Evolutionary conservation across 2,888 invertebrate species (phyloP), one percentile per base, ranked within the genome.

Genomic region (Agelastica alni): DNA sequence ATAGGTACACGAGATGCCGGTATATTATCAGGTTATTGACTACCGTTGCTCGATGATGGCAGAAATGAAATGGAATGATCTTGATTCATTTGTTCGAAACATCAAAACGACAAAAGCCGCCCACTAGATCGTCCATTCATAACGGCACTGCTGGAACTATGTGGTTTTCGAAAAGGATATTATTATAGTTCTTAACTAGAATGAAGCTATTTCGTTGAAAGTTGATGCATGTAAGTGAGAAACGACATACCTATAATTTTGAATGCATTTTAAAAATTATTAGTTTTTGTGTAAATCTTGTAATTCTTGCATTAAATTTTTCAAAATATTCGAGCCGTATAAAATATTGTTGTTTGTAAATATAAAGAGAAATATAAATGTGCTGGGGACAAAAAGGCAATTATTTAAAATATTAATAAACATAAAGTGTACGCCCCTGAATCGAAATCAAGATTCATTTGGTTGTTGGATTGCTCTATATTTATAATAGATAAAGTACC

Each of bases 21-120:
- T 39, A 39, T n/a, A n/a, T 39, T 39, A 39, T 39, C n/a, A 39
- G 37, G 20, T 39, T 39, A 39, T 20, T 39, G 20, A 39, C 37
- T 39, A 39, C 37, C 37, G 37, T 39, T 39, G 37, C 18, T 39
- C 12, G 12, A 39, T 20, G 20, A 37, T 18, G 37, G 18, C 13
- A 39, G 10, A 20, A 39, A 36, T 36, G 16, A 36, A 36, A 39
- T 36, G 16, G 14, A 36, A 39, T 20, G 20, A 39, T 39, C 20
- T 39, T 39, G 20, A 37, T 37, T 18, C 18, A 37, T 37, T 37
- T 18, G 17, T 37, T 37, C 10, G 17, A 4, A 39, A 39, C 13
- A 6, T 39, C 20, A 39, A 39, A 39, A 20, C 3, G 37, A 39
- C 20, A n/a, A 39, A 39, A n/a, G 20, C 37, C 37, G 37, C 37